Base-by-base conservation (phyloP, 2,113 vertebrate species). In the Hipposideros armiger region DNA sequence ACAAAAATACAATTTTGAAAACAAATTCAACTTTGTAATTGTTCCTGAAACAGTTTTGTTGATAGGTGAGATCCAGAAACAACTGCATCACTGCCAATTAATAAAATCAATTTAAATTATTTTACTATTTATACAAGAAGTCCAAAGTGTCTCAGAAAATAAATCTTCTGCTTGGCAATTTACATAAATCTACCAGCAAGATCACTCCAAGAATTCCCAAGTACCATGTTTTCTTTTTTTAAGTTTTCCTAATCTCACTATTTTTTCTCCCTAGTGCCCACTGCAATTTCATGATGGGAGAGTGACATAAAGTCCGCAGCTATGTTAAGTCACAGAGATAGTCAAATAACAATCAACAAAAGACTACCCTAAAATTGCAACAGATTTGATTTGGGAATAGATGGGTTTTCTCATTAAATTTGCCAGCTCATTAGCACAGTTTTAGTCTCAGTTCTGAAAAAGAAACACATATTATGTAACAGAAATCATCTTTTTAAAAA, bases 1-100 rank as follows among this genome's bases (percentile, higher is more conserved):
- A 92, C 11, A 70, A 24, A 95, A 82, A 82, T 45, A 89, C 26
- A 87, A 64, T 28, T 80, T 67, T 81, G 69, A 70, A 73, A 92
- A 89, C n/a, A 76, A 91, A 62, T 22, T 69, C 26, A 81, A 81
- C 58, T 73, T 83, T 78, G 24, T 16, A 62, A 88, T 62, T 52
- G 19, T 52, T 82, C 45, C 16, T 45, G 40, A 78, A 94, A 58
- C 30, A 26, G 7, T 83, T 83, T 70, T 93, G 20, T 54, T 93
- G 45, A 58, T 40, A 67, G 50, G 76, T 73, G 22, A 78, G 14
- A 87, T 58, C 62, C 47, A 91, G 54, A 73, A 88, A 77, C n/a
- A 94, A 28, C 42, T 82, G 78, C 4, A 42, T 80, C 54, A 73
- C 19, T 78, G 50, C 64, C 7, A 84, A 56, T n/a, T 78, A 73